These are phyloP conservation scores for Bombus sylvicola DNA, from an alignment of 1,140 invertebrate genomes.

Conservation along the genomic window DNA sequence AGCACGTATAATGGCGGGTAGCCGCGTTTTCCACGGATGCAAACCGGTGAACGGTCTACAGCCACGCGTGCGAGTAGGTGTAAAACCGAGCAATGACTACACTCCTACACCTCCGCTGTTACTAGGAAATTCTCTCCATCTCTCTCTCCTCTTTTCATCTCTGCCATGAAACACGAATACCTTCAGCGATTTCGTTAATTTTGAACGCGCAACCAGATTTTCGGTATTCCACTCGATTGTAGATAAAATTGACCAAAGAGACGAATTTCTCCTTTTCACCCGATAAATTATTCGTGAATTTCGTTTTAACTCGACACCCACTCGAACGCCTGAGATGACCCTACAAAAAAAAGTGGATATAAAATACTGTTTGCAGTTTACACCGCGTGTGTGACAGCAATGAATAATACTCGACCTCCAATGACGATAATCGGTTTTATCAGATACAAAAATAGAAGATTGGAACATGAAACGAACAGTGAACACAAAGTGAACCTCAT, in stretches of 20 bases:
- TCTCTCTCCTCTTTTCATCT: not conserved
- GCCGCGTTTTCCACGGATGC: slow-evolving; percentile 10
- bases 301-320: not conserved
- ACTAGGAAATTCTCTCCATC: not conserved
- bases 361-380: not conserved
- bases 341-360: not conserved
- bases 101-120: no score
- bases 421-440: not conserved
- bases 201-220: not conserved
- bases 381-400: not conserved
- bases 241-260: not conserved
- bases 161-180: not conserved
- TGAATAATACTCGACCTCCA: not conserved
- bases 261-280: not conserved
- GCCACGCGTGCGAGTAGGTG: not conserved
- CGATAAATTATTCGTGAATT: not conserved
- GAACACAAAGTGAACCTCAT: not conserved
- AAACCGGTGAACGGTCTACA: slow-evolving; percentile 20
- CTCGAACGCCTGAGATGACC: not conserved
- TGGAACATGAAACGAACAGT: not conserved
- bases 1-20: slow-evolving; percentile 24
- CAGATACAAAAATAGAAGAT: not conserved
- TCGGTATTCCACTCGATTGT: not conserved
- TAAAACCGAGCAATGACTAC: not conserved
- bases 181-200: slow-evolving; percentile 1